Base-by-base conservation (phyloP, 2,888 invertebrate genomes). In the Ophioninae sp. region DNA sequence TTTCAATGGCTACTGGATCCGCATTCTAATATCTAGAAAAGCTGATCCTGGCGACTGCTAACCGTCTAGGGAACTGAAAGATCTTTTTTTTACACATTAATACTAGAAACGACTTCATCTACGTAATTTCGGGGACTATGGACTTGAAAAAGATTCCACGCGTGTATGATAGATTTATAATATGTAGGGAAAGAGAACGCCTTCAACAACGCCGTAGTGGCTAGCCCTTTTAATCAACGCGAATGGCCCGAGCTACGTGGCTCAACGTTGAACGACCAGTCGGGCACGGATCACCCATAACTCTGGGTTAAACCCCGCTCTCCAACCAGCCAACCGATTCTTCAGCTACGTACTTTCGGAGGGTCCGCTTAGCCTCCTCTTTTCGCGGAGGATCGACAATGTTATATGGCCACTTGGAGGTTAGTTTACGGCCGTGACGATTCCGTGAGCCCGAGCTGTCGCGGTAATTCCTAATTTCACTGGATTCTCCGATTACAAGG, bases 231-330 rank as follows among this genome's bases (percentile, higher is more conserved):
- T 88, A 90, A 89, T 90, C 87, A 88, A 87, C 86, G 89, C 87
- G 87, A 90, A 90, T 90, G 88, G 89, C 88, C 86, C 81, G 81
- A 37, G 71, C 75, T 87, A 89, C 88, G 88, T 88, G 89, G 88
- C 86, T 79, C 83, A 86, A 81, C 87, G 87, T 87, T 86, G 87
- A 87, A 89, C 87, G 79, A 87, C 84, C 81, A 79, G 81, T 73
- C 71, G 83, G 85, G 86, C 87, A 85, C 75, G 86, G 85, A 85
- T 86, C 87, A 77, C 59, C 78, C 82, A 83, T 87, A 85, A 87
- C 81, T 85, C 86, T 74, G 64, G 84, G 72, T 77, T 81, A 79
- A 85, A 41, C 76, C 81, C 41, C 22, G 7, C 61, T 51, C 51
- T 51, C 51, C 51, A 5, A 51, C 51, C 17, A 51, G 13, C 51